phyloP scores from a whole-genome alignment of 2,797 vertebrate species.

The Leucoraja ocellata region DNA sequence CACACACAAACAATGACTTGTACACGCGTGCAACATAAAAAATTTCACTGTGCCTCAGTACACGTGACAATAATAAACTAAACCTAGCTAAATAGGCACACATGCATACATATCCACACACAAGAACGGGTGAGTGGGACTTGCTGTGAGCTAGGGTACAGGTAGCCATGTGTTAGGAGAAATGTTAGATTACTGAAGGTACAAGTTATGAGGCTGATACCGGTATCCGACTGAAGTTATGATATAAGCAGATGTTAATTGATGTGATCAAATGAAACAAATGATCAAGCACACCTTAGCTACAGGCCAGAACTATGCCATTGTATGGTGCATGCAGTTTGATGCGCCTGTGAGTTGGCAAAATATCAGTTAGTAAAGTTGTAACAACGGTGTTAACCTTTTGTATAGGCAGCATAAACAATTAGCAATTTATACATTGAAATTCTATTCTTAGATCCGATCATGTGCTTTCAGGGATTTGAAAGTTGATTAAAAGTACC shows the following conservation, averaged over 20 bases:
- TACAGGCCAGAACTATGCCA: background rate
- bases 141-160: background rate
- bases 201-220: too few species aligned
- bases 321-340: background rate
- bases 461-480: background rate
- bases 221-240: background rate
- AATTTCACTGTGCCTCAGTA: too few species aligned
- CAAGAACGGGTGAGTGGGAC: background rate
- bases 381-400: background rate
- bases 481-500: background rate
- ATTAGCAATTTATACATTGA: background rate
- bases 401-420: background rate
- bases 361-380: background rate
- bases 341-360: background rate
- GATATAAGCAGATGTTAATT: background rate
- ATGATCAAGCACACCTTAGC: background rate
- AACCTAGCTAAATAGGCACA: too few species aligned
- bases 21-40: too few species aligned
- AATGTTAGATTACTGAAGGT: background rate
- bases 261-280: background rate
- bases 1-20: too few species aligned
- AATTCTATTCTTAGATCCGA: background rate
- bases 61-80: too few species aligned
- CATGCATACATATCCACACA: too few species aligned
- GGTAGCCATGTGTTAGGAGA: background rate